Base-by-base conservation (phyloP, 2,113 vertebrate genomes). In the Neogobius melanostomus region DNA sequence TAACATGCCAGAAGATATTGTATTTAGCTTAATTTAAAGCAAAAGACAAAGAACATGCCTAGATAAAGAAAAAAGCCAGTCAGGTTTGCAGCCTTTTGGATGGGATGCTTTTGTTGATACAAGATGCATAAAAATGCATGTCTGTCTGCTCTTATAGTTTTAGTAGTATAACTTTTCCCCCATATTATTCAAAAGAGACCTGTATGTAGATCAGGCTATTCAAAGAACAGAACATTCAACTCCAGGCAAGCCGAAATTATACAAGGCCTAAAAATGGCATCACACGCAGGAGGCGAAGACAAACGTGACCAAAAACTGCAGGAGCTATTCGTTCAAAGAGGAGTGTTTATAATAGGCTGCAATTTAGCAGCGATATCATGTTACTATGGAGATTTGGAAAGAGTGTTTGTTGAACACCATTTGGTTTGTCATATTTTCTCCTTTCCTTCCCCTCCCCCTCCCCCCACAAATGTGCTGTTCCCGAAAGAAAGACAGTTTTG, bases 371-470 rank as follows among this genome's bases (percentile, higher is more conserved):
- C 64, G 8, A 81, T 36, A 36, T 36, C 28, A 36, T 68, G 88
- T 89, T 89, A 90, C 89, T 84, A 87, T 92, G 88, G 85, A 74
- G 83, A 90, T 84, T 79, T 77, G 69, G 77, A 80, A 76, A 54
- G 76, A 72, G 43, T 81, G 71, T 79, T 85, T 71, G 72, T 70
- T 5, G 49, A 80, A 73, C 63, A 74, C 71, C 66, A 72, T 76
- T 82, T 82, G 61, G 46, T 77, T 53, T 7, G 11, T 64, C 71
- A 42, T 36, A 36, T 52, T 67, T 56, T 62, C 12, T 59, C 53
- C 9, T 8, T 28, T 56, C 42, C 42, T 47, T 14, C n/a, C 50
- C 42, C n/a, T n/a, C n/a, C n/a, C n/a, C n/a, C n/a, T n/a, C n/a
- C n/a, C 11, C 57, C 28, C 28, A 9, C 57, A 66, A 75, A 74